These are phyloP conservation scores for Empis stercorea DNA, from an alignment of 2,888 invertebrate species.

Conservation along the genomic window DNA sequence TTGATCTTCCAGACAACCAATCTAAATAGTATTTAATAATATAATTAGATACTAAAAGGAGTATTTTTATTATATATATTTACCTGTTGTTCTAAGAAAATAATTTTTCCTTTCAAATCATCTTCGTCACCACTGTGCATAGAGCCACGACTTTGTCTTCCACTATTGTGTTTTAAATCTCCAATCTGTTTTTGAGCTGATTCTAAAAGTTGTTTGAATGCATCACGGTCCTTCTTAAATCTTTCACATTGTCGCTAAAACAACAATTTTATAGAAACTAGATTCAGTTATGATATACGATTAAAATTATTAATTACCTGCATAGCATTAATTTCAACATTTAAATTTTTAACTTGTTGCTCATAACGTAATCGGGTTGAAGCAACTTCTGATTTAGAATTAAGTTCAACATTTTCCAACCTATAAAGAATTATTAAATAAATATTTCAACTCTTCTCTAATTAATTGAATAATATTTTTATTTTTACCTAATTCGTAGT, in stretches of 20 bases:
- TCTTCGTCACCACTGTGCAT: constrained; percentile 67
- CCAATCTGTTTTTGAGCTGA: constrained; percentile 73
- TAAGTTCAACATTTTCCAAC: constrained; percentile 53
- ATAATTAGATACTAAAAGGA: neutral
- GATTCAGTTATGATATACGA: no score
- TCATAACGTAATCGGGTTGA: constrained; percentile 76
- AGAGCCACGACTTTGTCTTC: constrained; percentile 46
- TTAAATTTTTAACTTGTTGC: constrained; percentile 64
- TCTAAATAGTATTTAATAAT: no score
- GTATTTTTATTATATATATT: neutral
- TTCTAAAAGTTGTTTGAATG: constrained; percentile 80
- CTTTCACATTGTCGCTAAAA: constrained; percentile 39
- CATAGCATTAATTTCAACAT: constrained; percentile 68
- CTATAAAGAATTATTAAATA: constrained; percentile 23
- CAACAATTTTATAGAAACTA: no score
- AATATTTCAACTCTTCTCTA: neutral
- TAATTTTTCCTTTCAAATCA: constrained; percentile 50
- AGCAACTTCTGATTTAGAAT: constrained; percentile 63
- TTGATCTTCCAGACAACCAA: constrained; percentile 77
- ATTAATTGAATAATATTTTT: constrained; percentile 33
- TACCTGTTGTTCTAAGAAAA: constrained; percentile 64
- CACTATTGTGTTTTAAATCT: constrained; percentile 50
- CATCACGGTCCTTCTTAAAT: constrained; percentile 78
- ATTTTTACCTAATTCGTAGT: constrained; percentile 44
- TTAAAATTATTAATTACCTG: constrained; percentile 44